phyloP scores from a whole-genome alignment of 2,113 vertebrate species.

The Syrmaticus mikado region DNA sequence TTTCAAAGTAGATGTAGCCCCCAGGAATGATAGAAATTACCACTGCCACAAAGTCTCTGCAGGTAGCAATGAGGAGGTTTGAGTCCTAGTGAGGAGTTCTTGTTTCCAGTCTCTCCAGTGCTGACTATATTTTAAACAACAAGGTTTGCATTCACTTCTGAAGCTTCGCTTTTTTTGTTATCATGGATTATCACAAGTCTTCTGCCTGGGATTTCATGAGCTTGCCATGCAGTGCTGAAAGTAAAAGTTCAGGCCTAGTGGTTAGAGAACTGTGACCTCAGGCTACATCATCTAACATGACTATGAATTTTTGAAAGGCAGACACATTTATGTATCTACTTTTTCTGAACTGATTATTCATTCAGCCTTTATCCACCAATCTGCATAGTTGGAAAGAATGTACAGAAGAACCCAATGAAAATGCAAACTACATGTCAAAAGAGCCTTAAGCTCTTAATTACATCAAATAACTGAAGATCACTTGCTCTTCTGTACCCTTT shows the following conservation, averaged over 20 bases:
- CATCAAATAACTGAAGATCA: not conserved
- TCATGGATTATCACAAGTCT: not conserved
- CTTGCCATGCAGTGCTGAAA: not conserved
- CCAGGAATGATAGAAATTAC: not conserved
- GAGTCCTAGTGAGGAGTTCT: not conserved
- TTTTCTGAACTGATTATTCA: not conserved
- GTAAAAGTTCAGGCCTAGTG: not conserved
- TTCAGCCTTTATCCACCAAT: not conserved
- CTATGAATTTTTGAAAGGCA: not conserved
- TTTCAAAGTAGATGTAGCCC: not conserved
- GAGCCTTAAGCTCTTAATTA: not conserved
- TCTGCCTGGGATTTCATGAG: not conserved
- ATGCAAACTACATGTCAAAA: not conserved
- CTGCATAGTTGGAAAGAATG: not conserved
- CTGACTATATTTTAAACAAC: not conserved
- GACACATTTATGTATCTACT: not conserved
- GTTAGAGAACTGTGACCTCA: not conserved
- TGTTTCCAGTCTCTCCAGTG: not conserved
- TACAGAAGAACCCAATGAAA: not conserved
- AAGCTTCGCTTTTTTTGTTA: accelerated
- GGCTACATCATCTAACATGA: not conserved
- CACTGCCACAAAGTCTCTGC: accelerated
- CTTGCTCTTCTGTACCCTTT: not conserved
- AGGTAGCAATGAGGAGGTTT: accelerated
- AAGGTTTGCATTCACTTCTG: not conserved